Evolutionary conservation across 1,140 invertebrate genomes (phyloP).

Genomic region (Drosophila arawakana): DNA sequence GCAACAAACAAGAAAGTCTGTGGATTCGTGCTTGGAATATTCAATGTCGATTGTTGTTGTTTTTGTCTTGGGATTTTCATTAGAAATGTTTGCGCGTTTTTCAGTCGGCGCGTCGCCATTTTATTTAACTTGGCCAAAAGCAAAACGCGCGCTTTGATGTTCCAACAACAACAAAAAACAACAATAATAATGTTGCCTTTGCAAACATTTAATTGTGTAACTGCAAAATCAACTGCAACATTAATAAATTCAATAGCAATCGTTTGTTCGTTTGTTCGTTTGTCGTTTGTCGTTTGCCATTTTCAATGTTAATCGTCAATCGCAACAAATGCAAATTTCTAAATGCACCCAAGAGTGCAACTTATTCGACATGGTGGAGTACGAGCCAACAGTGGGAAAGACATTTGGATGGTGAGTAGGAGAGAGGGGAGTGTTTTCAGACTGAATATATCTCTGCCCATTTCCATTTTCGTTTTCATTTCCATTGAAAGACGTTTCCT

Average conservation of each 20-base stretch:
- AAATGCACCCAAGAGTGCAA: slow-evolving; percentile 51
- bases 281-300: slow-evolving; percentile 49
- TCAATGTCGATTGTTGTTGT: slow-evolving; percentile 43
- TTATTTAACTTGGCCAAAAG: slow-evolving; percentile 31
- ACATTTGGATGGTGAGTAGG: neutral
- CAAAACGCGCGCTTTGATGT: slow-evolving; percentile 41
- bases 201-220: slow-evolving; percentile 72
- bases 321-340: slow-evolving; percentile 28
- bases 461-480: slow-evolving; percentile 76
- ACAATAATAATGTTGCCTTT: slow-evolving; percentile 37
- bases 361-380: slow-evolving; percentile 4
- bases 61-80: slow-evolving; percentile 59
- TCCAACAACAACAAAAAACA: slow-evolving; percentile 29
- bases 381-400: neutral
- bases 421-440: too few relatives aligned
- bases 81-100: slow-evolving; percentile 72
- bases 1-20: slow-evolving; percentile 63
- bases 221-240: slow-evolving; percentile 53
- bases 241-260: slow-evolving; percentile 73
- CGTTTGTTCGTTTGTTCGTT: slow-evolving; percentile 10
- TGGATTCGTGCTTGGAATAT: slow-evolving; percentile 62
- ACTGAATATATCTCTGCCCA: slow-evolving; percentile 20
- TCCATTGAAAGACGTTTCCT: slow-evolving; percentile 80
- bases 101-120: slow-evolving; percentile 50
- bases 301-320: slow-evolving; percentile 76